Base-by-base conservation (phyloP, 2,888 invertebrate genomes). In the Sphaerophoria rueppellii region DNA sequence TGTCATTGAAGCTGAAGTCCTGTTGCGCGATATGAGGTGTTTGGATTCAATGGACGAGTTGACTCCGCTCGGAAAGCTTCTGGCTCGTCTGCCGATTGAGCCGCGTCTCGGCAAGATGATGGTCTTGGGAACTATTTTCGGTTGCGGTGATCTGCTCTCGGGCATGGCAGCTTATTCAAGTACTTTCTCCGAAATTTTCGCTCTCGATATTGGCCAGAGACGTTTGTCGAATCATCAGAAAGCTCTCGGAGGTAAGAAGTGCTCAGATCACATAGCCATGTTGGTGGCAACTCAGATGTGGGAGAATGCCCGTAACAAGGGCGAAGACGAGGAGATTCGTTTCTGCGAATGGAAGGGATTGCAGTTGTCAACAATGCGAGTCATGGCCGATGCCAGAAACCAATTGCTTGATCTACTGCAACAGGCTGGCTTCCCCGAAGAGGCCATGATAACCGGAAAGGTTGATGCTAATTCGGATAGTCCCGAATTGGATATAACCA, bases 51-150 rank as follows among this genome's bases (percentile, higher is more conserved):
- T 95, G 83, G 97, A 98, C 90, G 97, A 98, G 87, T 92, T 99
- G 80, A 99, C 99, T 0, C 97, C 98, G 0, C 93, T 99, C 16
- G 99, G 99, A 0, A 94, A 95, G 83, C 98, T 99, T 86, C 93
- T 99, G 7, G 99, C 99, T 5, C 96, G 97, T 87, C 91, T 99
- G 87, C 99, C 99, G 0, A 96, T 99, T 91, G 99, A 99, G 89
- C 99, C 99, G 0, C 94, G 98, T 0, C 93, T 99, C 6, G 99
- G 99, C 16, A 99, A 98, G 93, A 98, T 98, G 97, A 95, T 98
- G 94, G 96, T 99, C 43, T 93, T 99, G 9, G 98, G 98, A n/a
- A 95, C 96, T 87, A 95, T 98, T 74, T 95, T 99, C 89, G 95
- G 96, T 87, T 95, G 96, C 83, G 98, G 98, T 0, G 98, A 98